Conservation (phyloP, 2,113 vertebrate genomes). For the Vidua chalybeata region DNA sequence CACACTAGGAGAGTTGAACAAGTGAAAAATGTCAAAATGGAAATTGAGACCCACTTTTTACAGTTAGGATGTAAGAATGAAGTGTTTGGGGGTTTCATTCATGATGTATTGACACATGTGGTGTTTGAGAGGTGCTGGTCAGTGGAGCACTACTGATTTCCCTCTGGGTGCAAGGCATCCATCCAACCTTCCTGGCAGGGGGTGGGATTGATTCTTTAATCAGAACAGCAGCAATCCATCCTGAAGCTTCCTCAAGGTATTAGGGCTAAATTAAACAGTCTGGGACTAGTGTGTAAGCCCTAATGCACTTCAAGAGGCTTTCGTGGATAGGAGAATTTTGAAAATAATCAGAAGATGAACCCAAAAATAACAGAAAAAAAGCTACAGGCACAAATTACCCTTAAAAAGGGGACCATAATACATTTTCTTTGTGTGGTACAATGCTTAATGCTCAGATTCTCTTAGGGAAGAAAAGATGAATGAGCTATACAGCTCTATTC, state of each 20-base stretch:
- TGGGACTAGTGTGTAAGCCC: slow-evolving; percentile 21
- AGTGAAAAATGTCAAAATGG: not conserved
- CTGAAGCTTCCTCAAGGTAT: slow-evolving; percentile 57
- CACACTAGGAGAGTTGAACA: not conserved
- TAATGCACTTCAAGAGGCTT: slow-evolving; percentile 47
- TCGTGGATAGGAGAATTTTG: slow-evolving; percentile 2
- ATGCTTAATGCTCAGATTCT: slow-evolving; percentile 14
- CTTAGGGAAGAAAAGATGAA: not conserved
- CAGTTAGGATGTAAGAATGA: not conserved
- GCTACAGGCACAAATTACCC: not conserved
- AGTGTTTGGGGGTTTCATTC: not conserved
- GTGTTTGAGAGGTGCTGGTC: not conserved
- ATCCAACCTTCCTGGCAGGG: not conserved
- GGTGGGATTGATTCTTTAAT: slow-evolving; percentile 29
- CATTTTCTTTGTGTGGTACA: not conserved
- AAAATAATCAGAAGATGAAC: slow-evolving; percentile 7
- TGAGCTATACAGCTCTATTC: not conserved
- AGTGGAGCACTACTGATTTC: not conserved
- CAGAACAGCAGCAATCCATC: slow-evolving; percentile 7
- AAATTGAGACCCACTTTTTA: not conserved
- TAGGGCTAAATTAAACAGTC: slow-evolving; percentile 60
- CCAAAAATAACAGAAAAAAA: slow-evolving; percentile 1
- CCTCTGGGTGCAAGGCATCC: slow-evolving; percentile 13
- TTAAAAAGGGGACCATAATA: not conserved
- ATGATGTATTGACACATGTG: accelerated